Conservation (phyloP, 2,797 vertebrate species). For the Tachyglossus aculeatus region DNA sequence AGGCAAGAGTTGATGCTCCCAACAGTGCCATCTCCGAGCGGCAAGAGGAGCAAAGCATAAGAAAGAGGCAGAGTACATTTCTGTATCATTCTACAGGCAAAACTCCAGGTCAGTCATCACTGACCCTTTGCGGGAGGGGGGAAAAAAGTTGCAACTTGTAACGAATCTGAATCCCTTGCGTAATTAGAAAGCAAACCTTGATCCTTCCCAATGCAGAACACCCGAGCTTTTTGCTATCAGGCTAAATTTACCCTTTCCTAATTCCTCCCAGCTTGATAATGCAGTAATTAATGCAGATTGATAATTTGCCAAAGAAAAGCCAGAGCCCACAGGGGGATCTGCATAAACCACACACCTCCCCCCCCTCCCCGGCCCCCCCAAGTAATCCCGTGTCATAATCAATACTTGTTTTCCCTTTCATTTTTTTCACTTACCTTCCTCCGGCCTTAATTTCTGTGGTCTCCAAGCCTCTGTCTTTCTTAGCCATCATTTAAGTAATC, state of each 20-base stretch:
- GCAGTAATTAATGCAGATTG: background rate
- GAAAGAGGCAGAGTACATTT: background rate
- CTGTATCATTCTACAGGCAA: background rate
- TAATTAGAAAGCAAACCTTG: slow-evolving; percentile 45
- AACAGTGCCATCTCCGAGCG: background rate
- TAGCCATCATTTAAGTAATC: slow-evolving; percentile 24
- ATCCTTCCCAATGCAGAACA: background rate
- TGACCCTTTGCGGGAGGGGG: background rate
- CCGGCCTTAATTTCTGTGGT: slow-evolving; percentile 29
- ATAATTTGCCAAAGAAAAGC: background rate
- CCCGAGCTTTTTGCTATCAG: slow-evolving; percentile 10
- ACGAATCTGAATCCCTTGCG: slow-evolving; percentile 28
- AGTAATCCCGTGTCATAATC: background rate
- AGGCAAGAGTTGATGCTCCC: background rate
- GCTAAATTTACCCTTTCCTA: slow-evolving; percentile 13
- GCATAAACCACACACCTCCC: background rate
- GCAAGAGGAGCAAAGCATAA: background rate
- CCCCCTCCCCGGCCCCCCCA: background rate
- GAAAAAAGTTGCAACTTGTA: slow-evolving; percentile 23
- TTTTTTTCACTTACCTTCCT: slow-evolving; percentile 42
- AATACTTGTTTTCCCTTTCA: background rate
- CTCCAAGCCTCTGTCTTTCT: slow-evolving; percentile 27
- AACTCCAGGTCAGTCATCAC: background rate
- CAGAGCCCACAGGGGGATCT: background rate
- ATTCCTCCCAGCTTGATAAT: slow-evolving; percentile 21